Evolutionary conservation across 2,888 invertebrate genomes (phyloP).

Genomic region (Cyclophora albipunctata): DNA sequence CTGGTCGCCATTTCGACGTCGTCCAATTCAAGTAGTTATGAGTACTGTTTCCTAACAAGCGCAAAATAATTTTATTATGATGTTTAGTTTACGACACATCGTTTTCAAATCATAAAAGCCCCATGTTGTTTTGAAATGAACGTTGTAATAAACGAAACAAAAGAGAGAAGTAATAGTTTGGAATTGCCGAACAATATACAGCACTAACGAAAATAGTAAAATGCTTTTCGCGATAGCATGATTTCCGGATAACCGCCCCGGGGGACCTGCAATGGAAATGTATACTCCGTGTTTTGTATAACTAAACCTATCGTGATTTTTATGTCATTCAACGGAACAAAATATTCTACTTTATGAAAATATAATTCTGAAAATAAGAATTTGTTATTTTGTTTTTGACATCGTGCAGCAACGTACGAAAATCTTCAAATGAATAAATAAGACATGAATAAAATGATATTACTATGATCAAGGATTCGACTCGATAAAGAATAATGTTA

Average conservation of each 20-base stretch:
- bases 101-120: no score
- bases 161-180: slow-evolving; percentile 2
- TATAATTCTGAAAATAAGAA: no score
- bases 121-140: no score
- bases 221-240: slow-evolving; percentile 31
- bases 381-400: no score
- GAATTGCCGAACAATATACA: slow-evolving; percentile 27
- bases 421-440: neutral
- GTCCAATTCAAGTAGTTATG: no score
- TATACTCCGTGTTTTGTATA: slow-evolving; percentile 12
- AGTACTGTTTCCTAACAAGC: no score
- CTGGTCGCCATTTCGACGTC: no score
- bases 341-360: neutral
- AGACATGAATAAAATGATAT: neutral
- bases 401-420: neutral
- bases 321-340: neutral
- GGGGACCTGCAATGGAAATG: slow-evolving; percentile 14
- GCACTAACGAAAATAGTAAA: slow-evolving; percentile 29
- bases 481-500: no score
- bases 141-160: no score
- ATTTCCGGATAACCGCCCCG: slow-evolving; percentile 28
- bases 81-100: no score
- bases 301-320: slow-evolving; percentile 10
- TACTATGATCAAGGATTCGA: no score
- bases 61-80: no score